Evolutionary conservation across 2,113 vertebrate genomes (phyloP).

Genomic region (Marcusenius ussheri): DNA sequence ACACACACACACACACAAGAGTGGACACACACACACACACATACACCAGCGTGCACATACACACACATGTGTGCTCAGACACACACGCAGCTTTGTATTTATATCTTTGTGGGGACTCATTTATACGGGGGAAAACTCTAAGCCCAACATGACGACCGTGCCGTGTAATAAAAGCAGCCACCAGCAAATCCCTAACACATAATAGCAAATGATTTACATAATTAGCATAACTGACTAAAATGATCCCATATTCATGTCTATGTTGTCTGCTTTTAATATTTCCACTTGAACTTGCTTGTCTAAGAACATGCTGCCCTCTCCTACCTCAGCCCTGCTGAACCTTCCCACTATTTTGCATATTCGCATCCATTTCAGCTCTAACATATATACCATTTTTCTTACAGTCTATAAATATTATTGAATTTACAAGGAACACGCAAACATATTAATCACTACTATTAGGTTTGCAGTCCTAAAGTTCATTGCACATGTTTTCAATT

Average conservation of each 20-base stretch:
- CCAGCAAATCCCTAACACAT: background rate
- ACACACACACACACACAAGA: background rate
- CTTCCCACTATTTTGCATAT: background rate
- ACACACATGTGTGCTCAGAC: background rate
- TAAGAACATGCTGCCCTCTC: background rate
- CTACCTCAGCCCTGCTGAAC: background rate
- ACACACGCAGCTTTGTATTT: background rate
- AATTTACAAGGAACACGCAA: background rate
- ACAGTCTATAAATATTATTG: background rate
- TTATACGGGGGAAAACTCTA: background rate
- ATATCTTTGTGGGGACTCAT: background rate
- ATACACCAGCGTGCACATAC: too few relatives aligned
- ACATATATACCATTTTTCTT: background rate
- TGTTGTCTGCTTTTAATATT: background rate
- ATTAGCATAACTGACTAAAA: background rate
- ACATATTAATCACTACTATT: background rate
- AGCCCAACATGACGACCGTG: background rate
- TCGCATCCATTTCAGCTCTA: background rate
- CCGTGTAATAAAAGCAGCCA: background rate
- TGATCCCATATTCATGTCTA: background rate
- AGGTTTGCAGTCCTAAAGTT: background rate
- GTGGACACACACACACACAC: too few relatives aligned
- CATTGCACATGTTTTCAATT: conserved; percentile 10
- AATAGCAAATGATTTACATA: background rate
- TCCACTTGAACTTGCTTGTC: background rate